Evolutionary conservation across 23 tunicate species (phyloP).

Genomic region (Corella eumyota): DNA sequence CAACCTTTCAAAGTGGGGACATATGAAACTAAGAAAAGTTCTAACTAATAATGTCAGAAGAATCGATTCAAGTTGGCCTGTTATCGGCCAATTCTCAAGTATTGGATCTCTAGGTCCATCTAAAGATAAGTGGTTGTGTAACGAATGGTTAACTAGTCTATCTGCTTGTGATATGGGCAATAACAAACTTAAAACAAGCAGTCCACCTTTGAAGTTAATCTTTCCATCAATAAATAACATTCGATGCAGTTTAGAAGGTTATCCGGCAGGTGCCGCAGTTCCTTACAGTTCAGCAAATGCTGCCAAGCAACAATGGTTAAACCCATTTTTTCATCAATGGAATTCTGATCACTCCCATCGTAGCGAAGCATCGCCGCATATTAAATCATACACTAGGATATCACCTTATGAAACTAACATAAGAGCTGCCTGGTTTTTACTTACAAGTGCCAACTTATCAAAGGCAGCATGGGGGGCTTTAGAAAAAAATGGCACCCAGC

Average conservation of each 20-base stretch:
- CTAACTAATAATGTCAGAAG: constrained; percentile 13
- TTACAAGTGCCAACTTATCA: constrained; percentile 86
- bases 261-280: constrained; percentile 82
- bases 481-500: constrained; percentile 55
- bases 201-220: constrained; percentile 47
- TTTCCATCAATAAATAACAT: constrained; percentile 85
- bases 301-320: constrained; percentile 56
- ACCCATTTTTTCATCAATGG: constrained; percentile 57
- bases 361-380: constrained; percentile 68
- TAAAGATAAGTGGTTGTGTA: constrained; percentile 75
- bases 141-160: constrained; percentile 67
- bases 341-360: constrained; percentile 55
- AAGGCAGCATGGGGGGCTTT: constrained; percentile 91
- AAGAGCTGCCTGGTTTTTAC: constrained; percentile 66
- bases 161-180: constrained; percentile 20
- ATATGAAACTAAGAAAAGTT: constrained; percentile 41
- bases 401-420: constrained; percentile 57
- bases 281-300: constrained; percentile 63
- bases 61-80: constrained; percentile 60
- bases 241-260: constrained; percentile 82
- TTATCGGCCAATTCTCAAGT: constrained; percentile 92
- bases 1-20: constrained; percentile 55
- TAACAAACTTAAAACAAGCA: background rate
- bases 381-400: constrained; percentile 62
- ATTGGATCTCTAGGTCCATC: constrained; percentile 70